Percentiles rank a stretch among this genome's conserved stretches.
Evolutionary conservation across 2,797 vertebrate species (phyloP).

Genomic region (Gephyroberyx darwinii): DNA sequence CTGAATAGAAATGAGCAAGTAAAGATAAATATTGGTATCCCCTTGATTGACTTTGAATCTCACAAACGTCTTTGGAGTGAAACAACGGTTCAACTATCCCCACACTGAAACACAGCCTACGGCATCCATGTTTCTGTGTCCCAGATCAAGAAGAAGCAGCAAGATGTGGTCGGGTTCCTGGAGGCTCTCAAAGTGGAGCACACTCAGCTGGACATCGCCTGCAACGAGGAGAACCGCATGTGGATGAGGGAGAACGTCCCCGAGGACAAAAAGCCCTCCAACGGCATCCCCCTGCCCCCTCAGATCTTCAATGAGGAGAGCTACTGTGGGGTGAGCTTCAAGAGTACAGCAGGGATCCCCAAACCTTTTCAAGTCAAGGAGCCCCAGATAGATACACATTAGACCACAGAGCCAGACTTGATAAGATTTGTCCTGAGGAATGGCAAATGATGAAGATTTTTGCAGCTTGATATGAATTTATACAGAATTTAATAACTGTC

Average conservation of each 20-base stretch:
- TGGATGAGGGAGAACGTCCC: constrained; percentile 99
- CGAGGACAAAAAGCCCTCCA: constrained; percentile 92
- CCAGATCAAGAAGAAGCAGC: constrained; percentile 99
- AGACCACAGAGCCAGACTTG: too few species aligned
- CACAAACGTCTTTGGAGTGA: too few species aligned
- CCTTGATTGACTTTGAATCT: too few species aligned
- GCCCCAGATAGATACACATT: too few species aligned
- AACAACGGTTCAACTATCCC: too few species aligned
- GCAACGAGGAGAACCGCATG: constrained; percentile 93
- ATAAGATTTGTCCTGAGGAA: too few species aligned
- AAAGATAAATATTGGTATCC: too few species aligned
- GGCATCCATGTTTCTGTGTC: constrained; percentile 5
- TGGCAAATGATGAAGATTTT: too few species aligned
- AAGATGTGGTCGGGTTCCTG: constrained; percentile 95
- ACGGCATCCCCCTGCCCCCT: constrained; percentile 95
- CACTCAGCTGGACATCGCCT: constrained; percentile 93
- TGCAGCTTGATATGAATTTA: too few species aligned
- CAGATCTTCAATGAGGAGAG: constrained; percentile 97
- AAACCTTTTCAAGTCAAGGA: neutral
- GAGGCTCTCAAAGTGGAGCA: constrained; percentile 97
- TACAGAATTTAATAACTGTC: too few species aligned
- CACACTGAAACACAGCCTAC: neutral
- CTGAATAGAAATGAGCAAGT: too few species aligned
- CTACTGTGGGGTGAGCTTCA: constrained; percentile 90
- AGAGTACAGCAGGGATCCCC: neutral